A percentile compares a stretch with the other conserved stretches of the same genome.
phyloP scores from a whole-genome alignment of 2,888 invertebrate genomes.

The Synergus gifuensis region DNA sequence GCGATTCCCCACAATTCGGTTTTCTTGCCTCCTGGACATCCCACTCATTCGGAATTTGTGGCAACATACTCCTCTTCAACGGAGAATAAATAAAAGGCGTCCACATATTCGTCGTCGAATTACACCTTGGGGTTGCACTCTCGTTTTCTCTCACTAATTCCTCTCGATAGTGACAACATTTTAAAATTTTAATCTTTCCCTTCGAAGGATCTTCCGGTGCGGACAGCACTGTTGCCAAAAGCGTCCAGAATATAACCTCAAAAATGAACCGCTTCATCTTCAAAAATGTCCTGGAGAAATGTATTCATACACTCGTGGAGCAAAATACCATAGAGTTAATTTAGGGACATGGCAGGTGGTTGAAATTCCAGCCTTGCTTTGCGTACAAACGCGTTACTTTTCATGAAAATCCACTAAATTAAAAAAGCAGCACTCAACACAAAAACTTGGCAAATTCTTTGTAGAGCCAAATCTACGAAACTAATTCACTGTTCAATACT shows the following conservation, averaged over 20 bases:
- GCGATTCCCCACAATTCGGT: conserved; percentile 75
- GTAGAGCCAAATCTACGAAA: background rate
- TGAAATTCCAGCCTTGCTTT: background rate
- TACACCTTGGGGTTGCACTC: conserved; percentile 63
- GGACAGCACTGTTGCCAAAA: conserved; percentile 45
- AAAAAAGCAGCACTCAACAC: background rate
- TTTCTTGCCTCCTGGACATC: conserved; percentile 69
- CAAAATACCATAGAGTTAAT: background rate
- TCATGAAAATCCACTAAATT: conserved; percentile 9
- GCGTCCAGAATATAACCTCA: conserved; percentile 43
- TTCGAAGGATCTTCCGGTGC: conserved; percentile 55
- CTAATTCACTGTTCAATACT: background rate
- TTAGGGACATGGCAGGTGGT: conserved; percentile 11
- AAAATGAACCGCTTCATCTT: background rate
- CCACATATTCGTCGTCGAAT: conserved; percentile 77
- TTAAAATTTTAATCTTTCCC: conserved; percentile 75
- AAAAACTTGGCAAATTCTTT: background rate
- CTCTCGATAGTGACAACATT: conserved; percentile 81
- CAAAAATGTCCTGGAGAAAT: background rate
- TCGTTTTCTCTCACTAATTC: conserved; percentile 75
- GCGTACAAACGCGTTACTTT: background rate
- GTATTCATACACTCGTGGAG: background rate
- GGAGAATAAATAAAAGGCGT: conserved; percentile 82
- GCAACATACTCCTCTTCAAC: conserved; percentile 75
- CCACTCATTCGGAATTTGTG: conserved; percentile 80